Evolutionary conservation across 1,140 invertebrate species (phyloP).

Genomic region (Augochlora pura): DNA sequence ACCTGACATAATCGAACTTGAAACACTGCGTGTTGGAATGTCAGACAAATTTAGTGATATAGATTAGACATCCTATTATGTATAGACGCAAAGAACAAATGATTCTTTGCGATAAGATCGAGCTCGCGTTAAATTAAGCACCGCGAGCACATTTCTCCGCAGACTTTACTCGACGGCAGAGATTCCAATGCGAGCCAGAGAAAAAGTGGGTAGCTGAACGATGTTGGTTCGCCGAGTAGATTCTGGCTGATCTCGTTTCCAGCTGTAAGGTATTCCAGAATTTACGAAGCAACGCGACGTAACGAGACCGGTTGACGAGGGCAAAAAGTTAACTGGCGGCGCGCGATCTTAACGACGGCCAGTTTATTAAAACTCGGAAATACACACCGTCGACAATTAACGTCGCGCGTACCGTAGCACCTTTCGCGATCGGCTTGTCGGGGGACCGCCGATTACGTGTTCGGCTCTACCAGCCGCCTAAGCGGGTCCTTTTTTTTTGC

Average conservation of each 20-base stretch:
- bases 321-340: slow-evolving; percentile 52
- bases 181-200: neutral
- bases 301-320: slow-evolving; percentile 47
- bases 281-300: slow-evolving; percentile 7
- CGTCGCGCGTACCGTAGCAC: slow-evolving; percentile 40
- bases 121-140: no score
- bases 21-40: no score
- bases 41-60: no score
- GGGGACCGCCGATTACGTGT: neutral
- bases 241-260: slow-evolving; percentile 43
- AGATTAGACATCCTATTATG: no score
- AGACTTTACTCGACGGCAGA: no score
- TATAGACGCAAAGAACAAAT: neutral
- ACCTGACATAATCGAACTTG: no score
- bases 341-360: slow-evolving; percentile 38
- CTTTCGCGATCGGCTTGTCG: slow-evolving; percentile 36
- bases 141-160: no score
- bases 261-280: slow-evolving; percentile 19
- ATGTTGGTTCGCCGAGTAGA: slow-evolving; percentile 7
- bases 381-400: slow-evolving; percentile 55
- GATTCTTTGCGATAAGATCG: neutral
- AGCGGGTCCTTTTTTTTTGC: neutral
- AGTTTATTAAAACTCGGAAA: slow-evolving; percentile 61
- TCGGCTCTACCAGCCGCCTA: no score
- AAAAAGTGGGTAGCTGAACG: slow-evolving; percentile 32